Evolutionary conservation across 2,888 invertebrate genomes (phyloP), one percentile per base, ranked within the genome.

Genomic region (Muschampia plurimacula): DNA sequence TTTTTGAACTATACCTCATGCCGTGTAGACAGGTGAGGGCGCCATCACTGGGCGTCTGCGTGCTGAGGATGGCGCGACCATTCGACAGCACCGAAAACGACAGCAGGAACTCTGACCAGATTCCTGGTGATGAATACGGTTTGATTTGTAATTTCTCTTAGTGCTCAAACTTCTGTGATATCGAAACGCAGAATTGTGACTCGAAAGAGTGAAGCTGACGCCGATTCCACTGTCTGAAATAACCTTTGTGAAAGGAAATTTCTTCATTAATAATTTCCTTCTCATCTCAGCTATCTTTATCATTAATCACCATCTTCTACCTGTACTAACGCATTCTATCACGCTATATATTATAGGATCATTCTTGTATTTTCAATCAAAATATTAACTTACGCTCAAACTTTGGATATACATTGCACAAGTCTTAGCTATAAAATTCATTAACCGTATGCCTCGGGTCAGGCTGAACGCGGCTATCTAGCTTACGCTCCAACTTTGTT

Each of bases 1-100:
- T 22, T 22, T 22, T 22, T 22, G 22, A 22, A 22, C 22, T 22
- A 22, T 86, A 94, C 95, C 97, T 95, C 80, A 97, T 93, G 32
- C 97, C 97, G 81, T 97, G 97, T 60, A 97, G 94, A 83, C 97
- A 97, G 65, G 96, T 96, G 67, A 97, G 95, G 13, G 96, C 96
- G 71, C 96, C 96, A 80, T 96, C 95, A 10, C 95, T 94, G 7
- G 96, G 95, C 2, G 95, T 94, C 74, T 97, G 96, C 10, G 97
- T 96, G 80, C 96, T 96, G 64, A 98, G 89, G 76, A 98, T 97
- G 77, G 96, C 96, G 79, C 96, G 95, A 5, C 97, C 97, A 85
- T 98, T 98, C 9, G 95, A 95, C 74, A 97, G 91, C 57, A 97
- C 95, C 13, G 97, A 97, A 89, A 98, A 98, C 41, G 97, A 96